Conservation (phyloP, 2,888 invertebrate genomes). For the Drosophila meridiana region DNA sequence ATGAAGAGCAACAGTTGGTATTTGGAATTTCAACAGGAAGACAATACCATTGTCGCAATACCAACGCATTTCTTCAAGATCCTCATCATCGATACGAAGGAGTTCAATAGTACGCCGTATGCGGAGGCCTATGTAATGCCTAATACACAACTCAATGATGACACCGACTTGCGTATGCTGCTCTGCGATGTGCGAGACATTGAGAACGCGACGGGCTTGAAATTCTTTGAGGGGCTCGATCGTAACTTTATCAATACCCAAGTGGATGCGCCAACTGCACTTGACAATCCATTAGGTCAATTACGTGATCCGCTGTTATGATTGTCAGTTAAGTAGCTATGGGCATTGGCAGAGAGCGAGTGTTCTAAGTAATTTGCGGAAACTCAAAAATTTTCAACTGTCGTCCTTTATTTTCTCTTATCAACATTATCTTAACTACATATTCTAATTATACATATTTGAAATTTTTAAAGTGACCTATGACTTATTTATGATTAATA, state of each 20-base stretch:
- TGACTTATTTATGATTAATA: not conserved
- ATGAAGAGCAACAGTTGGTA: conserved; percentile 59
- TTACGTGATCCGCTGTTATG: conserved; percentile 7
- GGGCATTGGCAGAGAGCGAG: not conserved
- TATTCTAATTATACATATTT: not conserved
- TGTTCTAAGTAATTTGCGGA: not conserved
- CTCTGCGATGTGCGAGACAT: conserved; percentile 70
- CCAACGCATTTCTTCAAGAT: conserved; percentile 73
- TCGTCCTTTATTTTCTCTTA: not conserved
- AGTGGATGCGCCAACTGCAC: conserved; percentile 2
- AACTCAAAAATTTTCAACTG: conserved; percentile 5
- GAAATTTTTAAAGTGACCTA: not conserved
- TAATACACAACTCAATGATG: conserved; percentile 47
- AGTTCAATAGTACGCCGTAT: conserved; percentile 50
- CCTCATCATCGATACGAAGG: conserved; percentile 59
- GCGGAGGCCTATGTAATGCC: conserved; percentile 72
- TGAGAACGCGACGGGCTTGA: conserved; percentile 64
- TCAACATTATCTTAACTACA: not conserved
- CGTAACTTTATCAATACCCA: conserved; percentile 62
- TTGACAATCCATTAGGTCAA: conserved; percentile 6
- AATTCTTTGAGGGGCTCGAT: conserved; percentile 70
- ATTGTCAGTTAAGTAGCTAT: not conserved
- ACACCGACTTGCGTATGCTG: conserved; percentile 44
- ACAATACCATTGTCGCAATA: conserved; percentile 62
- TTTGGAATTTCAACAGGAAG: conserved; percentile 66